Evolutionary conservation across 2,888 invertebrate species (phyloP).

Genomic region (Phalera bucephala): DNA sequence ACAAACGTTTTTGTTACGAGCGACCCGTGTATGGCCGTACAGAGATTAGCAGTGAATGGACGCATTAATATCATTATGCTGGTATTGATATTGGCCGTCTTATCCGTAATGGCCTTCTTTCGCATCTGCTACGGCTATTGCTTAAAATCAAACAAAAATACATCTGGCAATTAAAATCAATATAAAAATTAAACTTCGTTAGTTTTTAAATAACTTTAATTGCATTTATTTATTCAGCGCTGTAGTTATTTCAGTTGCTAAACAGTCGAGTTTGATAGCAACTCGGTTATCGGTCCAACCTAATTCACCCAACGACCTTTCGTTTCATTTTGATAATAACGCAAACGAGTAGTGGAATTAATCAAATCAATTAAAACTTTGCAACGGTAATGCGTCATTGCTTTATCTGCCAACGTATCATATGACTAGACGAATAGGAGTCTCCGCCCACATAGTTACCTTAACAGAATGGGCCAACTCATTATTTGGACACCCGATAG

Average conservation of each 20-base stretch:
- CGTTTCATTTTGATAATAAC: constrained; percentile 24
- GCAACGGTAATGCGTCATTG: neutral
- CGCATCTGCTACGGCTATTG: constrained; percentile 29
- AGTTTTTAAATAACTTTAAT: neutral
- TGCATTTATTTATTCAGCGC: constrained; percentile 13
- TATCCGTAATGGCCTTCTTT: constrained; percentile 37
- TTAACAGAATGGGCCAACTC: constrained; percentile 5
- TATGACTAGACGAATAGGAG: neutral
- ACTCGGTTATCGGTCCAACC: constrained; percentile 35
- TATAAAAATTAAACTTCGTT: neutral
- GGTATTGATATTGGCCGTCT: constrained; percentile 40
- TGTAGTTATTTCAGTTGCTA: constrained; percentile 16
- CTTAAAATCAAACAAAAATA: constrained; percentile 4
- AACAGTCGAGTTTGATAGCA: constrained; percentile 38
- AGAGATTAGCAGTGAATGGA: constrained; percentile 61
- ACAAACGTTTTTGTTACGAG: constrained; percentile 58
- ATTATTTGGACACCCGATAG: constrained; percentile 19
- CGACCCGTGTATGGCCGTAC: constrained; percentile 49
- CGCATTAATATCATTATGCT: constrained; percentile 50
- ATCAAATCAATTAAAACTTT: constrained; percentile 14
- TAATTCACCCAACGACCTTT: constrained; percentile 41
- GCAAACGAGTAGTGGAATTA: constrained; percentile 22
- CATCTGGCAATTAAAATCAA: neutral
- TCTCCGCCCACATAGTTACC: constrained; percentile 8
- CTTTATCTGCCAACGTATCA: neutral